Percentiles rank a stretch among this genome's conserved stretches.
Evolutionary conservation across 2,888 invertebrate genomes (phyloP).

Genomic region (Heliconius ethilla): DNA sequence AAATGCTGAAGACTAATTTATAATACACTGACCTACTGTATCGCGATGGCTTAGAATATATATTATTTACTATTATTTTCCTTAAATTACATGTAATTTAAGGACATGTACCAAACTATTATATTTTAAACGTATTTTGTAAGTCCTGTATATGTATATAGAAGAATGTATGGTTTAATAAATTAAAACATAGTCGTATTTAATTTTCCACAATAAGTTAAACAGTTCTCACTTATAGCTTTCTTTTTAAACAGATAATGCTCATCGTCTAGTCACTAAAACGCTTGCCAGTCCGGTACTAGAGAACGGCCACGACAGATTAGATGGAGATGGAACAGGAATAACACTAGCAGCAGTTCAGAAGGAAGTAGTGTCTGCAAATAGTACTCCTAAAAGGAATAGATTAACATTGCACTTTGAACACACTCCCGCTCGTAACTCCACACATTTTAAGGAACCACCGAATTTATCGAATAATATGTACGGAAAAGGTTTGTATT

Average conservation of each 20-base stretch:
- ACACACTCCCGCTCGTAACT: slow-evolving; percentile 85
- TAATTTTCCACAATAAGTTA: neutral
- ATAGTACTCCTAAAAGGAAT: slow-evolving; percentile 82
- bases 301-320: slow-evolving; percentile 69
- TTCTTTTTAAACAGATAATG: slow-evolving; percentile 83
- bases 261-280: slow-evolving; percentile 84
- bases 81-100: too few relatives aligned
- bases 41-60: too few relatives aligned
- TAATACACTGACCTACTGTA: too few relatives aligned
- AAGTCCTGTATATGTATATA: too few relatives aligned
- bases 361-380: slow-evolving; percentile 66
- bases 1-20: too few relatives aligned
- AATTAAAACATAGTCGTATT: neutral
- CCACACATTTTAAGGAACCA: slow-evolving; percentile 89
- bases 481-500: slow-evolving; percentile 71
- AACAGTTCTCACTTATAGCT: neutral
- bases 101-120: too few relatives aligned
- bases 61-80: too few relatives aligned
- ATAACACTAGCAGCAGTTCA: slow-evolving; percentile 43
- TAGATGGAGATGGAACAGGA: slow-evolving; percentile 62
- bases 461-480: slow-evolving; percentile 62
- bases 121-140: too few relatives aligned
- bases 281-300: slow-evolving; percentile 64
- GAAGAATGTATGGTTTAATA: neutral
- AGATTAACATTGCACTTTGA: slow-evolving; percentile 89